Conservation (phyloP, 2,888 invertebrate species). For the Lasioglossum pauxillum region DNA sequence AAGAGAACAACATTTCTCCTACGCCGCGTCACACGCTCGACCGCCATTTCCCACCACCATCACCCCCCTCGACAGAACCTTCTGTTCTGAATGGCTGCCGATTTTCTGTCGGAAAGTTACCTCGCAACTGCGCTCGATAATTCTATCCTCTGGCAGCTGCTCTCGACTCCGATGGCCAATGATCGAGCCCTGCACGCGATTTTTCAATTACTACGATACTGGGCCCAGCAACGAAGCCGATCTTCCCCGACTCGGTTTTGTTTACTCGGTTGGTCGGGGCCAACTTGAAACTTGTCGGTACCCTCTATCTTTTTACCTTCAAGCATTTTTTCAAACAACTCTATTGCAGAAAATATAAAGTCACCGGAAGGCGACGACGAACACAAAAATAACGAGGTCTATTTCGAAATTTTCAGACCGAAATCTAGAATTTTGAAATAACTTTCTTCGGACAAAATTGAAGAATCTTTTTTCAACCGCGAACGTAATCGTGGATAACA, state of each 20-base stretch:
- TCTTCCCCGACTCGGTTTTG: neutral
- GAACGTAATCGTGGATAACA: no score
- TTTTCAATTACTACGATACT: neutral
- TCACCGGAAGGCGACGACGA: no score
- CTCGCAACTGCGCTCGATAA: neutral
- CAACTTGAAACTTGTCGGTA: neutral
- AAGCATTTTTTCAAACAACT: no score
- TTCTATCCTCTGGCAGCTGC: conserved; percentile 12
- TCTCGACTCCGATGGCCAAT: neutral
- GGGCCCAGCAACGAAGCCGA: neutral
- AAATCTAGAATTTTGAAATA: no score
- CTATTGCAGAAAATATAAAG: no score
- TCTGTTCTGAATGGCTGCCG: neutral
- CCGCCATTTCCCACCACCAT: neutral
- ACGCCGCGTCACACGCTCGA: neutral
- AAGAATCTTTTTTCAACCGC: no score
- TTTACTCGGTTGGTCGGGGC: neutral
- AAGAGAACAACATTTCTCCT: neutral
- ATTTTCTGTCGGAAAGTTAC: conserved; percentile 26
- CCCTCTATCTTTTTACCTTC: neutral
- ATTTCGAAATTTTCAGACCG: no score
- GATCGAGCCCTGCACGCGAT: neutral
- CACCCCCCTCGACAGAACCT: neutral
- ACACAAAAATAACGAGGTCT: no score
- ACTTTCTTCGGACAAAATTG: no score